These are phyloP conservation scores for Melanerpes aurifrons DNA, from an alignment of 2,113 vertebrate species.

Conservation along the genomic window DNA sequence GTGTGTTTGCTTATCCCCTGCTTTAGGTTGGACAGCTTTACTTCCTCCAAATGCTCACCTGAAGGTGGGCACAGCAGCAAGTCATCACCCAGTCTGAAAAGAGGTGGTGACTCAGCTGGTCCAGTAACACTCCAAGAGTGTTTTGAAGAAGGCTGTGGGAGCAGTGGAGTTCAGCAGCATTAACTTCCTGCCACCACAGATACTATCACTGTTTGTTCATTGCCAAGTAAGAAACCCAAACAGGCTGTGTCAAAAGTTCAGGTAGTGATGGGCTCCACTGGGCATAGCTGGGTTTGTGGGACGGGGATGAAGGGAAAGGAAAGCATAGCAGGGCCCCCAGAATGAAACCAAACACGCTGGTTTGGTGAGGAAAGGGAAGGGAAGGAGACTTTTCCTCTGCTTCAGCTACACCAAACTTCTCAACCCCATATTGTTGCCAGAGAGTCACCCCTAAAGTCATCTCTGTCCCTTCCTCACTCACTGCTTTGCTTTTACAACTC, in stretches of 20 bases:
- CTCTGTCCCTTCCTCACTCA: background rate
- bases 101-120: background rate
- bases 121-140: background rate
- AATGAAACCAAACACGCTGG: background rate
- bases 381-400: background rate
- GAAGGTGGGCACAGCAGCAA: background rate
- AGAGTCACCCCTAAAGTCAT: background rate
- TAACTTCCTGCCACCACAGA: background rate
- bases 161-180: background rate
- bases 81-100: background rate
- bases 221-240: background rate
- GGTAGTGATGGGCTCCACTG: background rate
- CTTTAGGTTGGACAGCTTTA: background rate
- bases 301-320: background rate
- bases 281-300: background rate
- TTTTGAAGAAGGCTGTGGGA: background rate
- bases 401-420: background rate
- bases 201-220: background rate
- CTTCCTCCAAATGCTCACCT: background rate
- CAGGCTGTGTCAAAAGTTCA: slow-evolving; percentile 27
- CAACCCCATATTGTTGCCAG: background rate
- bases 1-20: background rate
- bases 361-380: background rate
- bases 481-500: background rate
- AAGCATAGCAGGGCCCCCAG: rapidly evolving